Conservation (phyloP, 2,888 invertebrate genomes). For the Hydrotaea diabolus region DNA sequence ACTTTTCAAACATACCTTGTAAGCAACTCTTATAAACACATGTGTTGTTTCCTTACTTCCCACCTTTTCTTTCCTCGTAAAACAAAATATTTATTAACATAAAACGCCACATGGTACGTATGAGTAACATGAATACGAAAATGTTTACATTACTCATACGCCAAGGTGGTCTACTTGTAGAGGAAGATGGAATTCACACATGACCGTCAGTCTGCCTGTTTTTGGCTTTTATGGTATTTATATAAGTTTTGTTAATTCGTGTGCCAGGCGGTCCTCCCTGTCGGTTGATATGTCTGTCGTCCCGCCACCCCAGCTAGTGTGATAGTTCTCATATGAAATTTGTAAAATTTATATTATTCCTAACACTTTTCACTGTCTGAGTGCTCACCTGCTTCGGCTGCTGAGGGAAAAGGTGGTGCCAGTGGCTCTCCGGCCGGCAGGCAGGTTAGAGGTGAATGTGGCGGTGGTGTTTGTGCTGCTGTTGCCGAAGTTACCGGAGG, state of each 20-base stretch:
- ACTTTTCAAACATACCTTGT: too few relatives aligned
- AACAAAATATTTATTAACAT: neutral
- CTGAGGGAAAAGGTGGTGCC: conserved; percentile 13
- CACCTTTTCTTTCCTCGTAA: neutral
- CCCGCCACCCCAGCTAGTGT: neutral
- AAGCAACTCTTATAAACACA: too few relatives aligned
- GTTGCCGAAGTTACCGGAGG: conserved; percentile 14
- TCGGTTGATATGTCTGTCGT: neutral
- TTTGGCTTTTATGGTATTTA: too few relatives aligned
- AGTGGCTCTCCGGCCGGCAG: conserved; percentile 32
- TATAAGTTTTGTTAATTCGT: too few relatives aligned
- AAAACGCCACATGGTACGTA: neutral
- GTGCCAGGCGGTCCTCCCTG: neutral
- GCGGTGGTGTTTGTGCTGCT: conserved; percentile 43
- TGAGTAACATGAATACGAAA: neutral
- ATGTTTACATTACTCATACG: conserved; percentile 30
- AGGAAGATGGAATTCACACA: too few relatives aligned
- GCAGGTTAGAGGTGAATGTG: neutral
- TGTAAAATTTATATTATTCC: neutral
- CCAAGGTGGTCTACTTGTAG: neutral
- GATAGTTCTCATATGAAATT: neutral
- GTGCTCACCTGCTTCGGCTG: conserved; percentile 14
- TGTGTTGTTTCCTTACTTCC: too few relatives aligned
- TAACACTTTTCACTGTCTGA: neutral
- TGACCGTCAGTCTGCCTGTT: too few relatives aligned